Conservation (phyloP, 2,888 invertebrate genomes). For the Platycheirus rosarum region DNA sequence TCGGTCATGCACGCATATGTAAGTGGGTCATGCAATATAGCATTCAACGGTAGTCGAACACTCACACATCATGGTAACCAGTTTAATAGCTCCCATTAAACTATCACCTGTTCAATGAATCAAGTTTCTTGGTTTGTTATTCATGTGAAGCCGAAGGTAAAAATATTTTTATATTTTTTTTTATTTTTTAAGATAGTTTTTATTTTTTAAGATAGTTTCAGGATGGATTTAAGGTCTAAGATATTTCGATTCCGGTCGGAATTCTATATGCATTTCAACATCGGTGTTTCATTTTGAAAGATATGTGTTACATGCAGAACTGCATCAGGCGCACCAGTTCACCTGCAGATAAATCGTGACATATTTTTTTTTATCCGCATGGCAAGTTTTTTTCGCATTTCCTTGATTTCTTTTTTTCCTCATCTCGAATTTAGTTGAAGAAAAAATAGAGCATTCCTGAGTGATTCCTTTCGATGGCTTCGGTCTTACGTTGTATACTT, state of each 20-base stretch:
- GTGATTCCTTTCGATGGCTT: slow-evolving; percentile 14
- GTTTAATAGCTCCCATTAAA: slow-evolving; percentile 57
- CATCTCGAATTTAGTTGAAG: slow-evolving; percentile 1
- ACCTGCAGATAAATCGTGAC: slow-evolving; percentile 27
- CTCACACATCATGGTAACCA: slow-evolving; percentile 33
- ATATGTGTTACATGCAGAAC: slow-evolving; percentile 40
- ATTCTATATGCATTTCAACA: neutral
- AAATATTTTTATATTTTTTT: neutral
- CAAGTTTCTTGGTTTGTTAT: slow-evolving; percentile 24
- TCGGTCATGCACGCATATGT: slow-evolving; percentile 24
- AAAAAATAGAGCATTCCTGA: slow-evolving; percentile 41
- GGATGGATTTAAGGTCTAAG: neutral
- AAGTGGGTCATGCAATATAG: slow-evolving; percentile 69
- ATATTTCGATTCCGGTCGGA: slow-evolving; percentile 40
- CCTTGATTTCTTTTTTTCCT: slow-evolving; percentile 14
- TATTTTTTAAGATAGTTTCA: neutral
- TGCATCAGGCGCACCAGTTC: slow-evolving; percentile 1
- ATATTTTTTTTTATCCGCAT: slow-evolving; percentile 10
- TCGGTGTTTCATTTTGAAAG: slow-evolving; percentile 30
- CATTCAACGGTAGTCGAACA: slow-evolving; percentile 41
- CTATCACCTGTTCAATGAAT: slow-evolving; percentile 55
- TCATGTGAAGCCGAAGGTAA: too few relatives aligned
- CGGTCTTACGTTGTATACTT: too few relatives aligned
- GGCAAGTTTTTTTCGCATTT: slow-evolving; percentile 55
- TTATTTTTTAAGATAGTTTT: slow-evolving; percentile 40